phyloP scores from a whole-genome alignment of 2,888 invertebrate genomes.

The Loripinus fragilis region DNA sequence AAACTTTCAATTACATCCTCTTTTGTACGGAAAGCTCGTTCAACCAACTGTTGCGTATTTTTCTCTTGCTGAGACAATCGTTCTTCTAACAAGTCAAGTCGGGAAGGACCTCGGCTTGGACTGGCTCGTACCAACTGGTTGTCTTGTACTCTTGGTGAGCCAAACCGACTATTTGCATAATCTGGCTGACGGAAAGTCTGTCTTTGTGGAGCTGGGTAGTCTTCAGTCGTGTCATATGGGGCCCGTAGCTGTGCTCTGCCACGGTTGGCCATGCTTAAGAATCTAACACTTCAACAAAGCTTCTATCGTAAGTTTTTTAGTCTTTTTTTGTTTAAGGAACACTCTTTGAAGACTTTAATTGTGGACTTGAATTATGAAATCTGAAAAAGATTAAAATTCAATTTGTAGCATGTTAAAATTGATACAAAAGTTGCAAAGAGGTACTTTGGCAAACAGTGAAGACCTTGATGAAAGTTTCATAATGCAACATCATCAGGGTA shows the following conservation, averaged over 20 bases:
- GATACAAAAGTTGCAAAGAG: too few species aligned
- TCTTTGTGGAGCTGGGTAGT: slow-evolving; percentile 45
- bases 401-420: too few species aligned
- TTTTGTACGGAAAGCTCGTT: slow-evolving; percentile 80
- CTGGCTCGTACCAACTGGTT: slow-evolving; percentile 29
- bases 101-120: slow-evolving; percentile 60
- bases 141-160: slow-evolving; percentile 32
- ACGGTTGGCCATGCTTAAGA: slow-evolving; percentile 48
- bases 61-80: slow-evolving; percentile 78
- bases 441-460: too few species aligned
- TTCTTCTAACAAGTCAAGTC: slow-evolving; percentile 77
- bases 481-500: too few species aligned
- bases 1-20: slow-evolving; percentile 82
- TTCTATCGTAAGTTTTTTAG: not conserved
- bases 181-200: slow-evolving; percentile 35
- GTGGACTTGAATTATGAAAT: too few species aligned
- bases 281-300: too few species aligned
- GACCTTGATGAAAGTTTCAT: too few species aligned
- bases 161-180: slow-evolving; percentile 35
- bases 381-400: too few species aligned
- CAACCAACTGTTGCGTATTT: slow-evolving; percentile 78
- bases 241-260: slow-evolving; percentile 63
- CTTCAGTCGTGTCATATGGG: slow-evolving; percentile 72
- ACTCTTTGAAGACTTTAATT: too few species aligned
- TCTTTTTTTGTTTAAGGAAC: not conserved